Percentiles rank a stretch among this genome's conserved stretches.
These are phyloP conservation scores for Diplodus puntazzo DNA, from an alignment of 2,797 vertebrate species.

Conservation along the genomic window DNA sequence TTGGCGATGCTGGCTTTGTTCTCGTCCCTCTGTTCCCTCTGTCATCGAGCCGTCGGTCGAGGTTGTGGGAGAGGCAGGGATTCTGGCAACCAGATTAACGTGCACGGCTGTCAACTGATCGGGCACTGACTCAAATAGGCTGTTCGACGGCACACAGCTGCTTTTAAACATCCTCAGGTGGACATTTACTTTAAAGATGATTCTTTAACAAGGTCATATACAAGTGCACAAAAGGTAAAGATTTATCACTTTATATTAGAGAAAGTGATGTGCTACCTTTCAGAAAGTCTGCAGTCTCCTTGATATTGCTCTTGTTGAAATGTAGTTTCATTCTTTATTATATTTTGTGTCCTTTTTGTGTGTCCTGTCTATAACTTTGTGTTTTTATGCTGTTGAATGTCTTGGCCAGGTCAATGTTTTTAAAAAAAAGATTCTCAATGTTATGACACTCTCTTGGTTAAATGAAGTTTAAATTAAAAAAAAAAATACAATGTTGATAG, in stretches of 20 bases:
- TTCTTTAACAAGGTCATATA: not conserved
- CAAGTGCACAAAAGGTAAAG: not conserved
- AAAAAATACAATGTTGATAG: not conserved
- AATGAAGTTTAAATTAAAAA: no score
- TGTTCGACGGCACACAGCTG: not conserved
- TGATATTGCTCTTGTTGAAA: no score
- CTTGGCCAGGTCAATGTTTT: no score
- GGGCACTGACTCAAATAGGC: not conserved
- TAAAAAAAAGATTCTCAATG: no score
- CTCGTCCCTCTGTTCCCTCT: slow-evolving; percentile 82
- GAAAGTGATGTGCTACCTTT: not conserved
- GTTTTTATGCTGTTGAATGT: no score
- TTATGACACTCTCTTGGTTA: no score
- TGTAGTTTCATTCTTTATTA: no score
- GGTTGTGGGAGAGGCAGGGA: slow-evolving; percentile 79
- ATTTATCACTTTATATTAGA: not conserved
- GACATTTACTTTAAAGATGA: slow-evolving; percentile 7
- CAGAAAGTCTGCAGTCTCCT: not conserved
- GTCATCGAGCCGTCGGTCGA: slow-evolving; percentile 87
- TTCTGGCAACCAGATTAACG: slow-evolving; percentile 44
- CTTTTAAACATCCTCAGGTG: slow-evolving; percentile 28
- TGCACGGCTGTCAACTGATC: slow-evolving; percentile 1
- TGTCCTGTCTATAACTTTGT: no score
- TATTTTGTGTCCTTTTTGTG: no score
- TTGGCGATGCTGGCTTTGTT: slow-evolving; percentile 83